A percentile compares a stretch with the other conserved stretches of the same genome.
phyloP scores from a whole-genome alignment of 2,113 vertebrate genomes.

The Melanostigma gelatinosum region DNA sequence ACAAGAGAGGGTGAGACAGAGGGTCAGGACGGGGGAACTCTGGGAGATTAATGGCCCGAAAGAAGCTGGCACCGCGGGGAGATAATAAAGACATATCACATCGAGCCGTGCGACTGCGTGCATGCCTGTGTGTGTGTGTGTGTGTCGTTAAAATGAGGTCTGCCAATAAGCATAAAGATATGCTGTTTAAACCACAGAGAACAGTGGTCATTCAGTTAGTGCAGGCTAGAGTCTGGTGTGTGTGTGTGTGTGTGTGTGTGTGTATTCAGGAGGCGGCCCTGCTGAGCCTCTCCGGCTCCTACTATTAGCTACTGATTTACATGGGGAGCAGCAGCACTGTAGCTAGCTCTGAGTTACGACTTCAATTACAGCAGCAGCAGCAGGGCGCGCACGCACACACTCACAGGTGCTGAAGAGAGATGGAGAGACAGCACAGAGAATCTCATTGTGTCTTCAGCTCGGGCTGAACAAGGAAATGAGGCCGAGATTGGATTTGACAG shows the following conservation, averaged over 20 bases:
- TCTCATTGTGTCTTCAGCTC: conserved; percentile 66
- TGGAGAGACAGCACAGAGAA: conserved; percentile 59
- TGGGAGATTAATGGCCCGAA: conserved; percentile 64
- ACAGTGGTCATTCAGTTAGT: conserved; percentile 53
- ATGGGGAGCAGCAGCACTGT: conserved; percentile 66
- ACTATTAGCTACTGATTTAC: conserved; percentile 74
- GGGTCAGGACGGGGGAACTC: conserved; percentile 59
- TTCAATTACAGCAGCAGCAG: conserved; percentile 77
- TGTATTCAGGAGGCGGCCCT: conserved; percentile 38
- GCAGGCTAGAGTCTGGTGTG: conserved; percentile 29
- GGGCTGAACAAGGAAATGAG: conserved; percentile 61
- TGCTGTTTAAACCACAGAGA: conserved; percentile 60
- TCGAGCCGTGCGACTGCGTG: conserved; percentile 9
- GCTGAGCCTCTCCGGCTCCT: conserved; percentile 44
- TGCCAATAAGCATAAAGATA: conserved; percentile 63
- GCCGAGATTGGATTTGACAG: conserved; percentile 63
- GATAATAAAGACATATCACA: conserved; percentile 60
- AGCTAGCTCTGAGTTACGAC: conserved; percentile 72
- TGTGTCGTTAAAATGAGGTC: conserved; percentile 3
- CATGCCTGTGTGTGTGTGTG: conserved; percentile 22
- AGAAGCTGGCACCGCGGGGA: conserved; percentile 40
- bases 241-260: conserved; percentile 14
- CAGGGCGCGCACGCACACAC: background rate
- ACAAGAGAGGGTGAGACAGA: conserved; percentile 37
- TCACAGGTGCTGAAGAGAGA: conserved; percentile 54